These are phyloP conservation scores for Psittacula cyanocephala DNA, from an alignment of 2,113 vertebrate genomes.

Conservation along the genomic window DNA sequence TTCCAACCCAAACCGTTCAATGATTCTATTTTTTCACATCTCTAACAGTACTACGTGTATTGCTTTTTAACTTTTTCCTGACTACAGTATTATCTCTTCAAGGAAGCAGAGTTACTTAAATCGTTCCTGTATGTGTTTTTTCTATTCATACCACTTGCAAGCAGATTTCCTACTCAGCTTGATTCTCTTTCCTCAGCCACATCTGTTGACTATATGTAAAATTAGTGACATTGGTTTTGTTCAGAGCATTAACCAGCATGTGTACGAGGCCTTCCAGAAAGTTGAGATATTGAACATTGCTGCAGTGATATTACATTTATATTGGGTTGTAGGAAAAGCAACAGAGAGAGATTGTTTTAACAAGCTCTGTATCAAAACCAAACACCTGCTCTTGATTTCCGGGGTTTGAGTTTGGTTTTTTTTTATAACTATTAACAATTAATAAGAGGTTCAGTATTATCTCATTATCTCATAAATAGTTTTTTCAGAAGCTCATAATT, in stretches of 20 bases:
- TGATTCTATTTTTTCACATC: not conserved
- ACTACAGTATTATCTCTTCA: not conserved
- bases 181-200: slow-evolving; percentile 13
- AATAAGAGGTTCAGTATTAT: not conserved
- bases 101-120: slow-evolving; percentile 20
- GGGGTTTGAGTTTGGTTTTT: not conserved
- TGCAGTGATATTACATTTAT: not conserved
- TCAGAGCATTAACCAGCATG: not conserved
- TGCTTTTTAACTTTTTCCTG: not conserved
- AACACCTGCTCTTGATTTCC: not conserved
- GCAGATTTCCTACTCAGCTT: slow-evolving; percentile 43
- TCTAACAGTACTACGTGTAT: not conserved
- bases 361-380: not conserved
- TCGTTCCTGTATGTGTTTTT: slow-evolving; percentile 24
- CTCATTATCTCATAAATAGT: not conserved
- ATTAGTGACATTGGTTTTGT: not conserved
- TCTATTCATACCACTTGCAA: slow-evolving; percentile 60
- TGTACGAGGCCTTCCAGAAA: not conserved
- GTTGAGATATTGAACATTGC: not conserved
- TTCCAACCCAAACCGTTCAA: not conserved
- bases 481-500: not conserved
- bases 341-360: not conserved
- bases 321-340: not conserved
- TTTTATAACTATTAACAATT: not conserved
- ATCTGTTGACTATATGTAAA: slow-evolving; percentile 6